Percentiles rank a stretch among this genome's conserved stretches.
Conservation (phyloP, 2,797 vertebrate genomes). For the Oryzias sinensis region DNA sequence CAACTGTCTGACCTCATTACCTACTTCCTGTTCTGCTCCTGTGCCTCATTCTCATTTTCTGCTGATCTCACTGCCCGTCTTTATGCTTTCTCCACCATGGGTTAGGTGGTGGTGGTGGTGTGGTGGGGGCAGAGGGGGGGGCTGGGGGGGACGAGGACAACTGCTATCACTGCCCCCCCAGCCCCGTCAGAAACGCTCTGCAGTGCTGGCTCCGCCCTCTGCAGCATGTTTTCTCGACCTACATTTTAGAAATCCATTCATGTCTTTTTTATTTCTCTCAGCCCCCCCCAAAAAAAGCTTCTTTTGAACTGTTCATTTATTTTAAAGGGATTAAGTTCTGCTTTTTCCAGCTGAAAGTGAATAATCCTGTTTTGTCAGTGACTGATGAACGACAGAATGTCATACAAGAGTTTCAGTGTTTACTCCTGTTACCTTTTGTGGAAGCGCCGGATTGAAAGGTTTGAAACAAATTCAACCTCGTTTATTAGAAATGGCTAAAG, state of each 20-base stretch:
- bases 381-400: background rate
- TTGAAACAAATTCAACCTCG: no score
- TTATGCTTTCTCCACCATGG: no score
- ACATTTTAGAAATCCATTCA: constrained; percentile 54
- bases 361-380: constrained; percentile 7
- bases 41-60: no score
- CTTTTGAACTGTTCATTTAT: background rate
- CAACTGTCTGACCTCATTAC: no score
- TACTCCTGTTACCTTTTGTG: background rate
- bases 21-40: no score
- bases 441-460: no score
- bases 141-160: constrained; percentile 11
- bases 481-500: no score
- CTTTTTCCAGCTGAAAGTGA: background rate
- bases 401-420: background rate
- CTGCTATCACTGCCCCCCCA: background rate
- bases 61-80: no score
- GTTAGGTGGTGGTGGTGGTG: no score
- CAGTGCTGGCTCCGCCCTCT: constrained; percentile 40
- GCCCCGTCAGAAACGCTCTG: constrained; percentile 23
- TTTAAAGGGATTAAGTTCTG: background rate
- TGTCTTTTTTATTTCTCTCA: constrained; percentile 2
- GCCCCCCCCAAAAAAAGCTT: rapidly evolving
- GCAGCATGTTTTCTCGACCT: constrained; percentile 77
- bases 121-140: no score